A percentile compares a stretch with the other conserved stretches of the same genome.
Conservation (phyloP, 2,888 invertebrate species). For the Metallyticus violacea region DNA sequence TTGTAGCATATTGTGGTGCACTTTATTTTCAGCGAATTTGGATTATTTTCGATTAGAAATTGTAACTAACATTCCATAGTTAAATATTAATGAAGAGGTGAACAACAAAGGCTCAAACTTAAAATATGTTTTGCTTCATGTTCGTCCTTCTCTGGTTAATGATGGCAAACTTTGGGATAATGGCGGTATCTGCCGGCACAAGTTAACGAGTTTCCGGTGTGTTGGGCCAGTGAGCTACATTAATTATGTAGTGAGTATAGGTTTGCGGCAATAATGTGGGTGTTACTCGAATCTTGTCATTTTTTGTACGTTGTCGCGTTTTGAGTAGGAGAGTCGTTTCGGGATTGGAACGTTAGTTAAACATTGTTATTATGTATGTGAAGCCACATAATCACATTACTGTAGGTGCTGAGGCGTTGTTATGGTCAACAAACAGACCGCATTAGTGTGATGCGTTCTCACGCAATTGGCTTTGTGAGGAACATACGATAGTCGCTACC, state of each 20-base stretch:
- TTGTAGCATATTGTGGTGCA: too few species aligned
- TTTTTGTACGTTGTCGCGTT: not conserved
- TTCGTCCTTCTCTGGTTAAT: not conserved
- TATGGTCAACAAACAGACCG: not conserved
- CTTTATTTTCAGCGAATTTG: too few species aligned
- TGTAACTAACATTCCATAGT: too few species aligned
- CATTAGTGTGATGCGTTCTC: not conserved
- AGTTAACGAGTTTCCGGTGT: not conserved
- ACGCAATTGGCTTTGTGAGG: not conserved
- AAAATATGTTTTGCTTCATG: not conserved
- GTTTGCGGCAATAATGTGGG: not conserved
- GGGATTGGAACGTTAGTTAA: not conserved
- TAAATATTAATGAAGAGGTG: too few species aligned
- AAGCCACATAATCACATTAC: not conserved
- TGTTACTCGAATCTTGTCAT: not conserved
- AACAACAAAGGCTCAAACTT: too few species aligned
- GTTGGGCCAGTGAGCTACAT: not conserved
- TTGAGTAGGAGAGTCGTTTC: not conserved
- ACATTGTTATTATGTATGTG: not conserved
- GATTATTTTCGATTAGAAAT: too few species aligned
- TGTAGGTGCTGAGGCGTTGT: not conserved
- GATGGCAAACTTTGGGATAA: not conserved
- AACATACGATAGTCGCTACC: not conserved
- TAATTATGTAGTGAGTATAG: constrained; percentile 24
- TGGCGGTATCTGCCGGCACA: not conserved